These are phyloP conservation scores for Eublepharis macularius DNA, from an alignment of 2,113 vertebrate genomes.

Conservation along the genomic window DNA sequence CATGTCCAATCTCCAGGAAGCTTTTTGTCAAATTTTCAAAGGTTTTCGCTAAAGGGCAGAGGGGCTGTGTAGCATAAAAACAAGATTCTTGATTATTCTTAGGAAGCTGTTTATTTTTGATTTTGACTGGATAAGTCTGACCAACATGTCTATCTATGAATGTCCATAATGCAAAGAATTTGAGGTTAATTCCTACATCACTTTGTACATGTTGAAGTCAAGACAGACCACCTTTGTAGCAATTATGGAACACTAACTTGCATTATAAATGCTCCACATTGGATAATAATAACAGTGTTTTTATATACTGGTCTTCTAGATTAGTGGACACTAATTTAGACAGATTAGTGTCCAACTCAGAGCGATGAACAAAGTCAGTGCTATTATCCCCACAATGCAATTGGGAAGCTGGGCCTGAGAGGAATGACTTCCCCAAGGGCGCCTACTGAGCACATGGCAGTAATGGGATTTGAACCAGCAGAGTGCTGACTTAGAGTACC, in stretches of 20 bases:
- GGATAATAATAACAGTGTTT: too few species aligned
- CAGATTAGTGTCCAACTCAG: too few species aligned
- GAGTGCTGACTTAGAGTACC: too few species aligned
- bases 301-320: too few species aligned
- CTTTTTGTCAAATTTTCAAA: not conserved
- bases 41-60: not conserved
- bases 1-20: not conserved
- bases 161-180: not conserved
- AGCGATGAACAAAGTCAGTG: too few species aligned
- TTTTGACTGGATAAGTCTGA: not conserved
- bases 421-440: too few species aligned
- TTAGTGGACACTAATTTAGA: too few species aligned
- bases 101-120: too few species aligned
- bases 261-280: not conserved
- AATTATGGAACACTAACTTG: not conserved
- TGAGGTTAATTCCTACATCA: not conserved
- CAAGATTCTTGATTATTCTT: not conserved
- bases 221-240: not conserved
- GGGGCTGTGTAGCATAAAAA: not conserved
- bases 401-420: too few species aligned
- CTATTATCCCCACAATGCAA: too few species aligned
- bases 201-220: not conserved
- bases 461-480: too few species aligned
- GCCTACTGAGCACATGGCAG: too few species aligned
- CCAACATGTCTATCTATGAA: not conserved